These are phyloP conservation scores for Heliconius cydno DNA, from an alignment of 2,888 invertebrate species.

Conservation along the genomic window DNA sequence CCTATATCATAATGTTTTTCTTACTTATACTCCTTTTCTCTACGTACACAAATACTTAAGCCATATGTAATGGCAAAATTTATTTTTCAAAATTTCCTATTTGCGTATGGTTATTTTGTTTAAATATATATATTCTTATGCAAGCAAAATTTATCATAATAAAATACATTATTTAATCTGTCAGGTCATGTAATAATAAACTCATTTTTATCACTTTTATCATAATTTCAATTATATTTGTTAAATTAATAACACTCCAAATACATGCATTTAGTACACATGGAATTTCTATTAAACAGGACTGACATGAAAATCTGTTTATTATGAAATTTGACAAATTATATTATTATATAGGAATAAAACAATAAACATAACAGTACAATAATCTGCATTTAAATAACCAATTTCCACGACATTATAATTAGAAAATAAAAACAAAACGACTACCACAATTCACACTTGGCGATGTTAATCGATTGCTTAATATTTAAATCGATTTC, in stretches of 20 bases:
- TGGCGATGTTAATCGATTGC: neutral
- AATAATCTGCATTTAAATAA: conserved; percentile 23
- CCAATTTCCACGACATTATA: neutral
- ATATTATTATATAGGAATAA: conserved; percentile 5
- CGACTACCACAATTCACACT: neutral
- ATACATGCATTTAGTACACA: conserved; percentile 6
- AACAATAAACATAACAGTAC: conserved; percentile 17
- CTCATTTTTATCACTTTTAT: neutral
- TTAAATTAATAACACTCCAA: conserved; percentile 3
- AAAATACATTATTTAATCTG: neutral
- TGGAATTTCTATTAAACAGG: neutral
- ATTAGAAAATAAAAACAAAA: neutral
- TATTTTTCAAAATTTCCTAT: neutral
- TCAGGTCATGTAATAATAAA: neutral
- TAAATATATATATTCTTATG: too few species aligned
- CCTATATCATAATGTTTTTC: neutral
- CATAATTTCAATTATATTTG: neutral
- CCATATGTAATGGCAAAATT: neutral
- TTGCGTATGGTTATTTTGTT: neutral
- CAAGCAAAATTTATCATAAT: neutral
- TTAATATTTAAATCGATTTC: conserved; percentile 16
- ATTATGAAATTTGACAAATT: neutral
- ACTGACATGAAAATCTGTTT: conserved; percentile 1
- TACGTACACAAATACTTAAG: neutral
- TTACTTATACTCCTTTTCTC: neutral